Evolutionary conservation across 2,888 invertebrate species (phyloP), one percentile per base, ranked within the genome.

Genomic region (Endotricha flammealis): DNA sequence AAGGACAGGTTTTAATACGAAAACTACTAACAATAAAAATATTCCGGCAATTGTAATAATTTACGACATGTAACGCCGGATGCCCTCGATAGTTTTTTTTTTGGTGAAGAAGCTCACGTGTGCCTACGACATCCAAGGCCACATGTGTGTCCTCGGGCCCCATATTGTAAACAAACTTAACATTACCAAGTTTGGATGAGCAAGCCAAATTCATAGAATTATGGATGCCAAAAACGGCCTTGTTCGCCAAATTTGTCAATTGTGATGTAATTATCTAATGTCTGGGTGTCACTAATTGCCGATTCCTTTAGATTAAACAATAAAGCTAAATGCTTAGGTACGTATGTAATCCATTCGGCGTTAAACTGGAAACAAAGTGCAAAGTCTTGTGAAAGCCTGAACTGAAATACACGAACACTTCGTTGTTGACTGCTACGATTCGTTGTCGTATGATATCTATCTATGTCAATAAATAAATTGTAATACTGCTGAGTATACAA

Each of bases 401-500:
- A n/a, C n/a, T n/a, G n/a, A n/a, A n/a, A n/a, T n/a, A n/a, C n/a
- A n/a, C n/a, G n/a, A n/a, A n/a, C n/a, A n/a, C n/a, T n/a, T n/a
- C n/a, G n/a, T n/a, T n/a, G n/a, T n/a, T n/a, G n/a, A n/a, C n/a
- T n/a, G n/a, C n/a, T n/a, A n/a, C n/a, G n/a, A n/a, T n/a, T n/a
- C n/a, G n/a, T n/a, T n/a, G n/a, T n/a, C n/a, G n/a, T n/a, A n/a
- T n/a, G n/a, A n/a, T n/a, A n/a, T n/a, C n/a, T n/a, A n/a, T n/a
- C n/a, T 22, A 12, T 12, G 20, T 34, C 23, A 5, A 11, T 12
- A 14, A 32, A 31, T 14, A 11, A 28, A 14, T 29, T 24, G 11
- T 52, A 54, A 56, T 65, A 64, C 51, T 57, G 47, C 47, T 49
- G 58, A 75, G 72, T 79, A 80, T 73, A 73, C 67, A 58, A 79